Percentiles rank a stretch among this genome's conserved stretches.
These are phyloP conservation scores for Orycteropus afer DNA, from an alignment of 2,113 vertebrate species.

Conservation along the genomic window DNA sequence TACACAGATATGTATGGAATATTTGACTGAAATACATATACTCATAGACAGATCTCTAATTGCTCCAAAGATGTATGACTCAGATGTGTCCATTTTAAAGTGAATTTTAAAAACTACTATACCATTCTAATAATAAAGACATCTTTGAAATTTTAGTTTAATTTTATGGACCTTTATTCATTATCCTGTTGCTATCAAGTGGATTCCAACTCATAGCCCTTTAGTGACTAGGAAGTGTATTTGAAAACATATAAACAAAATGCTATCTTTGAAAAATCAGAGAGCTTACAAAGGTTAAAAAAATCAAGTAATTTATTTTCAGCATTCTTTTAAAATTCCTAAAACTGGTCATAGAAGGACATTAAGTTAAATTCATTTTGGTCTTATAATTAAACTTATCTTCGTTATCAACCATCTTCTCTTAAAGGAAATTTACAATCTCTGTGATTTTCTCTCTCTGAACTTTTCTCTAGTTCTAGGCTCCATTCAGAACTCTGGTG, in stretches of 20 bases:
- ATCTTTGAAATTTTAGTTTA: neutral
- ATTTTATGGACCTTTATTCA: neutral
- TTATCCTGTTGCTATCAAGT: neutral
- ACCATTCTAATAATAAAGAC: neutral
- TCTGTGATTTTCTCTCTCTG: neutral
- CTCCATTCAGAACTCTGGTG: too few relatives aligned
- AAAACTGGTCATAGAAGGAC: neutral
- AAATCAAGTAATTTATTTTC: neutral
- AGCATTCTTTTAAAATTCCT: neutral
- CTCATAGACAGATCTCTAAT: neutral
- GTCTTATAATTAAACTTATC: constrained; percentile 17
- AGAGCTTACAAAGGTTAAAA: neutral
- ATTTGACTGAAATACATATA: neutral
- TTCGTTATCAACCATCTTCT: constrained; percentile 13
- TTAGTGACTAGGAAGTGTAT: neutral
- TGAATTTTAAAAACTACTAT: neutral
- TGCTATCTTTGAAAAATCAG: neutral
- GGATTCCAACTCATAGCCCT: neutral
- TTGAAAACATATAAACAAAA: neutral
- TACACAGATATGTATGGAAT: neutral
- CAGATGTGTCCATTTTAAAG: neutral
- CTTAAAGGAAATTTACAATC: neutral
- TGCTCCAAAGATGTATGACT: neutral
- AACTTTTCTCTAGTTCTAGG: neutral
- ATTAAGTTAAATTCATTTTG: constrained; percentile 36